These are phyloP conservation scores for Rhodinocichla rosea DNA, from an alignment of 2,113 vertebrate species.

Conservation along the genomic window DNA sequence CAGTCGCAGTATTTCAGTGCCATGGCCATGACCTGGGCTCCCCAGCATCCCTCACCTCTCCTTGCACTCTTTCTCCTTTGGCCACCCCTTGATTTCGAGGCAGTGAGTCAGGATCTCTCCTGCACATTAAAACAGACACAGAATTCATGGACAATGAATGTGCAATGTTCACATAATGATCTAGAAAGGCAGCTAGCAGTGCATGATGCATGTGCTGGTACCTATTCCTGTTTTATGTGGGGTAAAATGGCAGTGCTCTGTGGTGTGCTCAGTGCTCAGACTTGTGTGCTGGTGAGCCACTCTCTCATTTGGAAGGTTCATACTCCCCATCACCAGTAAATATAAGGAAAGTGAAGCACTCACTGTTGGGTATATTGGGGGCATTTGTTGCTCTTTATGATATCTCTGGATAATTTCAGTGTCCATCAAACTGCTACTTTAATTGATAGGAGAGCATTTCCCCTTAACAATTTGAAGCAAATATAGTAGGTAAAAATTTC, in stretches of 20 bases:
- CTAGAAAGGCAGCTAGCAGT: conserved; percentile 28
- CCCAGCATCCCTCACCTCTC: not conserved
- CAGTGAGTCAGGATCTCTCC: not conserved
- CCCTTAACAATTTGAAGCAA: conserved; percentile 13
- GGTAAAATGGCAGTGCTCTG: not conserved
- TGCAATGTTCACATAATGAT: not conserved
- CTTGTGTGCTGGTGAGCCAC: not conserved
- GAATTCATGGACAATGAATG: conserved; percentile 6
- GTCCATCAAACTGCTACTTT: conserved; percentile 28
- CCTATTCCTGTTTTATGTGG: not conserved
- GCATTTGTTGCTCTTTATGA: not conserved
- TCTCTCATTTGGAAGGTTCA: not conserved
- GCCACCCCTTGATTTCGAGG: not conserved
- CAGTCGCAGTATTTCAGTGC: not conserved
- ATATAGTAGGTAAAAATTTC: not conserved
- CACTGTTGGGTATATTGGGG: not conserved
- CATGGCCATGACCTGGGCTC: not conserved
- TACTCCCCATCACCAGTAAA: not conserved
- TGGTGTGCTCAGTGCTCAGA: not conserved
- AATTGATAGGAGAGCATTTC: conserved; percentile 27
- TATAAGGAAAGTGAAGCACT: not conserved
- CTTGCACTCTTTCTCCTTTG: not conserved
- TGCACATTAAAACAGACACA: not conserved
- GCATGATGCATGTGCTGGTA: not conserved
- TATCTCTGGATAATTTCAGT: not conserved